Percentiles rank a stretch among this genome's conserved stretches.
phyloP scores from a whole-genome alignment of 2,888 invertebrate species.

The Abscondita cerata region DNA sequence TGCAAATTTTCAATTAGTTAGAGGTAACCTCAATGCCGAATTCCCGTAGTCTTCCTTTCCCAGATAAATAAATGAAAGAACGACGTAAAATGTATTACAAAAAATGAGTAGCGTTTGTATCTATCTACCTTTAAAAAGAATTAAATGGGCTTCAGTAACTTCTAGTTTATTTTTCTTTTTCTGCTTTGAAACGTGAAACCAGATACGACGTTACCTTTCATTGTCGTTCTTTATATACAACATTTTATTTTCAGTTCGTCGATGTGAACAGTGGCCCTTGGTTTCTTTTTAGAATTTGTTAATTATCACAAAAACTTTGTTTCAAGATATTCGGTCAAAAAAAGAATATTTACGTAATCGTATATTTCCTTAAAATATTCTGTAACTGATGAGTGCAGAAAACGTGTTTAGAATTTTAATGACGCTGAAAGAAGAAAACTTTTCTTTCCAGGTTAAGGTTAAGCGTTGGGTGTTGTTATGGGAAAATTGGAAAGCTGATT shows the following conservation, averaged over 20 bases:
- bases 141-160: conserved; percentile 14
- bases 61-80: not conserved
- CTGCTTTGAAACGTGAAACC: conserved; percentile 12
- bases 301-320: no score
- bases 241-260: not conserved
- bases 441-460: conserved; percentile 18
- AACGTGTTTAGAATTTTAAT: conserved; percentile 28
- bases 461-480: conserved; percentile 20
- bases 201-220: not conserved
- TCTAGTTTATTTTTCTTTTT: not conserved
- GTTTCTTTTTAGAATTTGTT: not conserved
- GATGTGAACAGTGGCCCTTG: not conserved
- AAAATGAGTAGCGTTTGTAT: not conserved
- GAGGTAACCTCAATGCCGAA: not conserved
- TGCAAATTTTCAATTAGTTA: conserved; percentile 9
- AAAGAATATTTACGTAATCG: conserved; percentile 23
- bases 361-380: conserved; percentile 18
- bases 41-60: not conserved
- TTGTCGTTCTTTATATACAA: not conserved
- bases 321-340: not conserved
- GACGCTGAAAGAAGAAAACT: conserved; percentile 1
- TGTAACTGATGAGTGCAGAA: conserved; percentile 29
- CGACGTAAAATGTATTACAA: not conserved
- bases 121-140: conserved; percentile 13
- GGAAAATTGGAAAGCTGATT: conserved; percentile 8